Base-by-base conservation (phyloP, 2,113 vertebrate species). In the Drymodes brunneopygia region DNA sequence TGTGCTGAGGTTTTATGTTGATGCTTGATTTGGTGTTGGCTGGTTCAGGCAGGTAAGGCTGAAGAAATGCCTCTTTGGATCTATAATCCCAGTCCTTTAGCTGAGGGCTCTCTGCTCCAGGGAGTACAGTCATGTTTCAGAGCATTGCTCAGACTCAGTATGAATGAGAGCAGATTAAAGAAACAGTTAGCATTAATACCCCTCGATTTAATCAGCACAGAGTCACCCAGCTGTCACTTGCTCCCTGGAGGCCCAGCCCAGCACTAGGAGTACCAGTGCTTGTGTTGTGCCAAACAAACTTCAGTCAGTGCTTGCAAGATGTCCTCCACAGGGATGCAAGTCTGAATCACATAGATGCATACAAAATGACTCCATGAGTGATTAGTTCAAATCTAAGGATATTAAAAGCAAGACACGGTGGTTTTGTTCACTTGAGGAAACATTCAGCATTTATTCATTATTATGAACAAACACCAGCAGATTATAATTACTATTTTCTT, bases 401-500 rank as follows among this genome's bases (percentile, higher is more conserved):
- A 85, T 95, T 56, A 72, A 94, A 90, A 88, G 66, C 0, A 2
- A 89, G 61, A 64, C 27, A 9, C 10, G 7, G 20, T 75, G 18
- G 8, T 13, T 93, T 65, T 92, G 20, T 80, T 92, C 78, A 42
- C n/a, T 92, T 72, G 23, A 88, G 54, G 50, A 92, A 92, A 69
- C 21, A 45, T 28, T 69, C 38, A 54, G 38, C 0, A 5, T 58
- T 62, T 61, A 42, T 75, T 85, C 73, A 40, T 54, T 72, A 36
- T 90, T 91, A 40, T 0, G 1, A 90, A 57, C 27, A 88, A 92
- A 82, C 11, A 27, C 11, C 50, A 85, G n/a, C 22, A 82, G 71
- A 66, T 80, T 79, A 44, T 72, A 85, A 86, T 69, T 36, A 50
- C 35, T 80, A 29, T 91, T 91, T 94, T 84, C 56, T 91, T 91